phyloP scores from a whole-genome alignment of 2,888 invertebrate species.

The Listrodromus nycthemerus region DNA sequence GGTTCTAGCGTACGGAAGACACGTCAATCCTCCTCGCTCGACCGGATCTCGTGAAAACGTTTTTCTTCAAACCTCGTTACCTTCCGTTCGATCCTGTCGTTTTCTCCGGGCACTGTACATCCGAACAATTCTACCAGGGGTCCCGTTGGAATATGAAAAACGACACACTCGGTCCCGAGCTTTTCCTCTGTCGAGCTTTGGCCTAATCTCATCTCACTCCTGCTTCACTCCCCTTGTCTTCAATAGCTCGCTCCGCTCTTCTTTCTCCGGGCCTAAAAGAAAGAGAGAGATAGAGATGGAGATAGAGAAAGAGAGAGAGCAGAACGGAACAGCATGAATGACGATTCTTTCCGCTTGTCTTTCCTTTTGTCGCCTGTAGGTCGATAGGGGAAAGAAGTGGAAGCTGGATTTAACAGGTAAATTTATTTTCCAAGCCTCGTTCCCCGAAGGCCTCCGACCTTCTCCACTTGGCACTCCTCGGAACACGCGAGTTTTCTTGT shows the following conservation, averaged over 20 bases:
- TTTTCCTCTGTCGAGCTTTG: constrained; percentile 23
- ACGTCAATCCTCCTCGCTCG: constrained; percentile 17
- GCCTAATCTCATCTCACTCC: constrained; percentile 10
- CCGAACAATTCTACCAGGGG: neutral
- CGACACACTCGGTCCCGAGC: constrained; percentile 18
- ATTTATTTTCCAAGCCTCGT: constrained; percentile 78
- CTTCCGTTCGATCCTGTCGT: constrained; percentile 7
- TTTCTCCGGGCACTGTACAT: constrained; percentile 11
- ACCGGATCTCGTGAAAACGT: constrained; percentile 13
- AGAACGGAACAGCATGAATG: constrained; percentile 35
- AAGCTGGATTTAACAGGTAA: constrained; percentile 77
- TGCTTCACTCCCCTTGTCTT: constrained; percentile 16
- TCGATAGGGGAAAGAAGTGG: constrained; percentile 50
- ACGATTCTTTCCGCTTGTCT: constrained; percentile 40
- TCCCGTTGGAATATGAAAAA: constrained; percentile 45
- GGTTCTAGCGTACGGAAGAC: constrained; percentile 10
- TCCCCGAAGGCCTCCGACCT: constrained; percentile 60
- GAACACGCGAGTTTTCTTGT: constrained; percentile 68
- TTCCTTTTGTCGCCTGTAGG: constrained; percentile 37
- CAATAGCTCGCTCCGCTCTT: constrained; percentile 31
- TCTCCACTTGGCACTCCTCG: constrained; percentile 6
- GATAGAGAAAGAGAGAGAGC: neutral
- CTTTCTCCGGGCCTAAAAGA: constrained; percentile 7
- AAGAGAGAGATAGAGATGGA: neutral
- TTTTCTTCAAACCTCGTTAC: constrained; percentile 19